Evolutionary conservation across 2,888 invertebrate species (phyloP).

Genomic region (Tachina fera): DNA sequence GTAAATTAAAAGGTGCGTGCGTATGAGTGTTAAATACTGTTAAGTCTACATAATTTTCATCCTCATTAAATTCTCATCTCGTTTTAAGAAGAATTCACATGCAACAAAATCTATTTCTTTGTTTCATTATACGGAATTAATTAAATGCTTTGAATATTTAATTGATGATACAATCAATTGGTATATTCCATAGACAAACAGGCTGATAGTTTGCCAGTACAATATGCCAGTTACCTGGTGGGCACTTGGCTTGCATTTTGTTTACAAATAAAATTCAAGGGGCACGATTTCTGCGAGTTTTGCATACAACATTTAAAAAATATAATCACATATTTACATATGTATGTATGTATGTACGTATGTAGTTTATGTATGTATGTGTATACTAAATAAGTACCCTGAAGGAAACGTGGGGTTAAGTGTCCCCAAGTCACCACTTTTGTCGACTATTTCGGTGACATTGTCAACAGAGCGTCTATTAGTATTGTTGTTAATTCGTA

Average conservation of each 20-base stretch:
- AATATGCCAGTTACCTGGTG: neutral
- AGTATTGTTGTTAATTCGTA: too few species aligned
- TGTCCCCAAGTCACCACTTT: too few species aligned
- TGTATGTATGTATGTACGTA: too few species aligned
- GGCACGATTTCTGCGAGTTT: neutral
- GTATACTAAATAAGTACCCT: too few species aligned
- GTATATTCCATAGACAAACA: neutral
- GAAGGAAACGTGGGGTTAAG: too few species aligned
- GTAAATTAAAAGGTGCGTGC: neutral
- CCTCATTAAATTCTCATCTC: constrained; percentile 2
- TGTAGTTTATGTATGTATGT: too few species aligned
- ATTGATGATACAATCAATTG: neutral
- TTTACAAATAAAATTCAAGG: neutral
- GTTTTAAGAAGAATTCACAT: neutral
- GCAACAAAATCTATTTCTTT: neutral
- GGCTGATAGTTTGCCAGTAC: neutral
- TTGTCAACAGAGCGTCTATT: too few species aligned
- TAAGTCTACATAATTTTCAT: neutral
- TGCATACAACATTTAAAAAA: neutral
- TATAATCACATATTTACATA: too few species aligned
- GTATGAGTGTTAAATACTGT: neutral
- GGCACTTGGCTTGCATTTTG: neutral
- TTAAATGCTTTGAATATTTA: neutral
- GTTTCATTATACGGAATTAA: neutral
- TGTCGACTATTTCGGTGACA: too few species aligned